Conservation (phyloP, 2,888 invertebrate species). For the Syritta pipiens region DNA sequence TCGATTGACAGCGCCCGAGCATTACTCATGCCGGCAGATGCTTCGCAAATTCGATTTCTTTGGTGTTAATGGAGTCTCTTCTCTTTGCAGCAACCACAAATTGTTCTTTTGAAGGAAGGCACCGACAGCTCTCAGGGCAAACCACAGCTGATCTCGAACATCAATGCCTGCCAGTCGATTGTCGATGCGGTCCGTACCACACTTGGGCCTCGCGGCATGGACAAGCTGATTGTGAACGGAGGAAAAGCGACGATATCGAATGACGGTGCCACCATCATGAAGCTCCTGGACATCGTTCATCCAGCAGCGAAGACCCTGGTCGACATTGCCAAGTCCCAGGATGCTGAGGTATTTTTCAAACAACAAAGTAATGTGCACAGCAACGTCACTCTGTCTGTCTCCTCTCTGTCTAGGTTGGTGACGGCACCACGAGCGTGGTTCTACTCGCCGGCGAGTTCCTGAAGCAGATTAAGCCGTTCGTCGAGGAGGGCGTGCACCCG, state of each 20-base stretch:
- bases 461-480: constrained; percentile 95
- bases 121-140: constrained; percentile 98
- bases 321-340: constrained; percentile 99
- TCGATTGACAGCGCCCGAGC: constrained; percentile 21
- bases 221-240: constrained; percentile 96
- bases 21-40: constrained; percentile 44
- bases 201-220: constrained; percentile 99
- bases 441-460: constrained; percentile 96
- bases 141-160: constrained; percentile 96
- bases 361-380: no score
- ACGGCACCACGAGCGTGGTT: constrained; percentile 99
- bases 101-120: constrained; percentile 97
- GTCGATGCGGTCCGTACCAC: constrained; percentile 98
- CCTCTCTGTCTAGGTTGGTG: constrained; percentile 87
- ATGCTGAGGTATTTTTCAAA: constrained; percentile 90
- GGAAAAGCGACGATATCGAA: constrained; percentile 98
- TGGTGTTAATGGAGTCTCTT: constrained; percentile 20
- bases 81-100: constrained; percentile 93
- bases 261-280: constrained; percentile 99
- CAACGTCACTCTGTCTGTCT: background rate
- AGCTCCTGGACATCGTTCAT: constrained; percentile 97
- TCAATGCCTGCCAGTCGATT: constrained; percentile 97
- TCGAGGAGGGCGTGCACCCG: constrained; percentile 98
- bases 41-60: background rate
- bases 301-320: constrained; percentile 98